Evolutionary conservation across 2,797 vertebrate species (phyloP), one percentile per base, ranked within the genome.

Genomic region (Lophius americanus): DNA sequence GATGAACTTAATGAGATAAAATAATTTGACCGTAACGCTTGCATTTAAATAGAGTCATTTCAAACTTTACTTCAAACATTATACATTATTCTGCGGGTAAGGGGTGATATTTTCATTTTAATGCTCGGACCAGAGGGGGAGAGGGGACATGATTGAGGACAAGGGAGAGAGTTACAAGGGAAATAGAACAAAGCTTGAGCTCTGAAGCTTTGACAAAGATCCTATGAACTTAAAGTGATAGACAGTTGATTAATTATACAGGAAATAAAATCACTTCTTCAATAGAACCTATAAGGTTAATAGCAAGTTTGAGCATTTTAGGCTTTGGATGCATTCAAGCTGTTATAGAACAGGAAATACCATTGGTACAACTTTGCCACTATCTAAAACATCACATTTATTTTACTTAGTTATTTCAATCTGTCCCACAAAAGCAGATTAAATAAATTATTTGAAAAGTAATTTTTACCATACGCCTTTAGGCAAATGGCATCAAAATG

Each of bases 111-210:
- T 54, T 54, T 51, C 14, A 39, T 47, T 35, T 60, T 8, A 60
- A 46, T 50, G 46, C n/a, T 8, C 7, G 59, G 23, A 50, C 9
- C 7, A 42, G 1, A 33, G 42, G 4, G 48, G 14, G 36, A 44
- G 38, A 44, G 4, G 41, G 54, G 42, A 7, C 50, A 12, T 47
- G 55, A 60, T 51, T 46, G 51, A 70, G 32, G 58, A 43, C 23
- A 23, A 23, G n/a, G 48, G 33, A 58, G 37, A 64, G 36, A 56
- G 59, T 74, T 55, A 57, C 38, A 63, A 37, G 48, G 61, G 33
- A 71, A 65, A 66, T 37, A 58, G 60, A 51, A 57, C 47, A 48
- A 64, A 68, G 57, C 10, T 0, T 46, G 68, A 69, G 53, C 36
- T 51, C 48, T 37, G 14, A 39, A 60, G 55, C 53, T 51, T 69